These are phyloP conservation scores for Aramus guarauna DNA, from an alignment of 2,113 vertebrate species.

Conservation along the genomic window DNA sequence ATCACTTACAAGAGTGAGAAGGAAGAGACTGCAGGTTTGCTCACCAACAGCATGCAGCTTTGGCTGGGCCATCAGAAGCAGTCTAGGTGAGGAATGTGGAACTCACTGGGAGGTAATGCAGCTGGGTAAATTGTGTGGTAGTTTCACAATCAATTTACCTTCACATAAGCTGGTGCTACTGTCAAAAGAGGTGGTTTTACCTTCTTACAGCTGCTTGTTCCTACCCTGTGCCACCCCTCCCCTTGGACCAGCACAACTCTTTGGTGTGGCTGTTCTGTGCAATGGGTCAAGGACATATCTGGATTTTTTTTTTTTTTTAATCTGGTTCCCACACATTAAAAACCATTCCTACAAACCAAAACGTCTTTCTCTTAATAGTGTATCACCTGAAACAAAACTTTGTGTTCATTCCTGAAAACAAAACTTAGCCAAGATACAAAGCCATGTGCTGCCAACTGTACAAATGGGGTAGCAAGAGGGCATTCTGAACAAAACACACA, in stretches of 20 bases:
- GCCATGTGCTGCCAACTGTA: not conserved
- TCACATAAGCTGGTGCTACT: not conserved
- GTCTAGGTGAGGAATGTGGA: not conserved
- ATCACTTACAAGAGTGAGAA: not conserved
- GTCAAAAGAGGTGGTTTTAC: not conserved
- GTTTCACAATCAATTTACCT: not conserved
- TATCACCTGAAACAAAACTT: not conserved
- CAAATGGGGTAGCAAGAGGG: not conserved
- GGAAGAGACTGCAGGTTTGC: not conserved
- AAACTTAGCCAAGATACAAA: not conserved
- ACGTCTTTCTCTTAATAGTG: not conserved
- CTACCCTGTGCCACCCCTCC: not conserved
- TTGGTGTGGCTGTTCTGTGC: not conserved
- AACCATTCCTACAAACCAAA: not conserved
- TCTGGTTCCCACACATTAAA: not conserved
- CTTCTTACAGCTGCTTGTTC: not conserved
- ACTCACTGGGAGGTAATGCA: not conserved
- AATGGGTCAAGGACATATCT: not conserved
- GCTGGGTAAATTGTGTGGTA: not conserved
- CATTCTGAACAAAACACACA: not conserved
- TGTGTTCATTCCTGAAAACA: not conserved
- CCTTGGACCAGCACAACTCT: not conserved
- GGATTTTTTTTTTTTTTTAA: not conserved
- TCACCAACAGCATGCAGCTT: rapidly evolving
- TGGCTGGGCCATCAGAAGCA: not conserved